Conservation (phyloP, 1,140 invertebrate genomes). For the Drosophila willistoni region DNA sequence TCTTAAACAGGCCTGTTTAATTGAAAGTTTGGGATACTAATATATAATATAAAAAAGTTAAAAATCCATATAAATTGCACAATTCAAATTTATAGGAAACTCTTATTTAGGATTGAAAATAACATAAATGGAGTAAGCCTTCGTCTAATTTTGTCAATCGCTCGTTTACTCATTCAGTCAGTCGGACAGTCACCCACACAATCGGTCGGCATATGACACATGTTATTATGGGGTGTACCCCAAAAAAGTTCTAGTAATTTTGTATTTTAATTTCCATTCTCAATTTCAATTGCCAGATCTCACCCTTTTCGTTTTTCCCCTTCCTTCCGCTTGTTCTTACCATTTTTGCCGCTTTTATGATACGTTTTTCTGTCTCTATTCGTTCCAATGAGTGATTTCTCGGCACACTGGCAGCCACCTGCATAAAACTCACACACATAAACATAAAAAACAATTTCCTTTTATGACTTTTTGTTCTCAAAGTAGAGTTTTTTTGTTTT, state of each 20-base stretch:
- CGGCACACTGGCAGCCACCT: constrained; percentile 5
- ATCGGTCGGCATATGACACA: constrained; percentile 34
- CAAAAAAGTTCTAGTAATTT: constrained; percentile 31
- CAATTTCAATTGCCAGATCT: constrained; percentile 12
- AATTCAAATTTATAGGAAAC: no score
- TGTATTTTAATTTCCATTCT: constrained; percentile 42
- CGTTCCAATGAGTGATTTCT: constrained; percentile 64
- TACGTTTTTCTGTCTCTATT: constrained; percentile 29
- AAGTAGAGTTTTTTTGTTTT: constrained; percentile 8
- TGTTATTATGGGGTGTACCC: constrained; percentile 33
- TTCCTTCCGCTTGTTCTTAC: neutral
- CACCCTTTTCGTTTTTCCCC: neutral
- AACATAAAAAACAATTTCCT: constrained; percentile 68
- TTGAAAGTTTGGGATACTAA: no score
- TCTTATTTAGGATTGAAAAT: no score
- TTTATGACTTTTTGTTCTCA: constrained; percentile 55
- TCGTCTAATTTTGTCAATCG: no score
- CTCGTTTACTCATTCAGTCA: neutral
- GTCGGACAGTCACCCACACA: neutral
- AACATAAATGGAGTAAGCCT: no score
- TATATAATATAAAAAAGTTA: no score
- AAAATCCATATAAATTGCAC: no score
- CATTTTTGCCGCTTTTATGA: neutral
- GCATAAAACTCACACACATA: constrained; percentile 23
- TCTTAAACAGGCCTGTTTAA: no score